These are phyloP conservation scores for Poeciliopsis presidionis DNA, from an alignment of 2,797 vertebrate species.

Conservation along the genomic window DNA sequence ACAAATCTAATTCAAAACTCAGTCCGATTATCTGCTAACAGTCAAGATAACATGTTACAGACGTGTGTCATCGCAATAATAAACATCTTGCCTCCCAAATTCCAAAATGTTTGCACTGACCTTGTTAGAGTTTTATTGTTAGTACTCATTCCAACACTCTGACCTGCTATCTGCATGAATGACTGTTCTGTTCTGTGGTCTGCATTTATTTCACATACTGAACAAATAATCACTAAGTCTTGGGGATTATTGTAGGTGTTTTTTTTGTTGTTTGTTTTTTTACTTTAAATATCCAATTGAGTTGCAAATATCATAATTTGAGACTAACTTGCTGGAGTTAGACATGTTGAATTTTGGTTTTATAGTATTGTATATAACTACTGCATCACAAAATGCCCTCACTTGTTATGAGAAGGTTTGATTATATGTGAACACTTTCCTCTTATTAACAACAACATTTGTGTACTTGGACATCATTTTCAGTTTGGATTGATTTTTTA, in stretches of 20 bases:
- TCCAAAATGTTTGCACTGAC: background rate
- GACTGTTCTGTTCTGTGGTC: background rate
- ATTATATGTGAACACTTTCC: background rate
- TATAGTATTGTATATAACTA: background rate
- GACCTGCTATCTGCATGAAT: background rate
- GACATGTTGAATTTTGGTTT: background rate
- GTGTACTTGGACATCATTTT: background rate
- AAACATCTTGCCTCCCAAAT: background rate
- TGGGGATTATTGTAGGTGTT: background rate
- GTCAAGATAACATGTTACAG: conserved; percentile 4
- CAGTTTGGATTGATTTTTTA: background rate
- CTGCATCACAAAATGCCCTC: background rate
- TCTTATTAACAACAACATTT: background rate
- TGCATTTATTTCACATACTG: background rate
- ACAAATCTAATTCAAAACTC: background rate
- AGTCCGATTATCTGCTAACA: background rate
- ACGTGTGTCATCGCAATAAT: background rate
- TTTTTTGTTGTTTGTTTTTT: background rate
- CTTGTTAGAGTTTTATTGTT: background rate
- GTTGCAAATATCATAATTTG: background rate
- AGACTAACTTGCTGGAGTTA: background rate
- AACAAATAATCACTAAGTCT: background rate
- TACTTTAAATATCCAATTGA: background rate
- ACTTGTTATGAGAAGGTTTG: background rate
- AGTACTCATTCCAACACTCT: background rate